A percentile compares a stretch with the other conserved stretches of the same genome.
Evolutionary conservation across 2,797 vertebrate genomes (phyloP).

Genomic region (Diglossa cyanea): DNA sequence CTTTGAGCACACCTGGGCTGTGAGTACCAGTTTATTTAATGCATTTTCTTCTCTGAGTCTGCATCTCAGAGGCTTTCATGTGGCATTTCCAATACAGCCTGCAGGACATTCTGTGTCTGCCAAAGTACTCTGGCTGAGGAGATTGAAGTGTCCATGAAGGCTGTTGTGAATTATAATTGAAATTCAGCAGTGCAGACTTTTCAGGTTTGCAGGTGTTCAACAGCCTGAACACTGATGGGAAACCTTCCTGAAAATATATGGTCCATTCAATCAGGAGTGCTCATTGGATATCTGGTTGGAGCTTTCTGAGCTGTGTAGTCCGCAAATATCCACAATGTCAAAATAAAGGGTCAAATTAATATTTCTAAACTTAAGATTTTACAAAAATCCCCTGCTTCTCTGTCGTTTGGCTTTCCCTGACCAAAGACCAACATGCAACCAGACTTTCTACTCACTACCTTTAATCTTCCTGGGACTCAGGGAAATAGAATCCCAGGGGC

Average conservation of each 20-base stretch:
- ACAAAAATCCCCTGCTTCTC: not conserved
- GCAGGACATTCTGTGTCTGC: not conserved
- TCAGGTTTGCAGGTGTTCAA: not conserved
- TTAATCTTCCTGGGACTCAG: not conserved
- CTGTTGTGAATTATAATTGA: not conserved
- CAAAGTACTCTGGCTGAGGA: not conserved
- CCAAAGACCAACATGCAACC: not conserved
- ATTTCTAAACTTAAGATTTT: not conserved
- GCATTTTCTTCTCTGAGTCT: not conserved
- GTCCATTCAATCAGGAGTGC: not conserved
- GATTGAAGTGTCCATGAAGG: not conserved
- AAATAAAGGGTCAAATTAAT: not conserved
- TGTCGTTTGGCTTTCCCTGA: not conserved
- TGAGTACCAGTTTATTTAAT: not conserved
- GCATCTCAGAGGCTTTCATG: accelerated
- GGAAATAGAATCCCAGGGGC: not conserved
- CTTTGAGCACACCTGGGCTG: not conserved
- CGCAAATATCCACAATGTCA: not conserved
- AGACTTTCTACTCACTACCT: not conserved
- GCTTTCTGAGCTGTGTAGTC: not conserved
- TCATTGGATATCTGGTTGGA: not conserved
- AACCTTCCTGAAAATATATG: not conserved
- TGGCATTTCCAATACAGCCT: not conserved
- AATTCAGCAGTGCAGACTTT: not conserved
- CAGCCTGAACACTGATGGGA: not conserved